Base-by-base conservation (phyloP, 2,113 vertebrate genomes). In the Lepidothrix coronata region DNA sequence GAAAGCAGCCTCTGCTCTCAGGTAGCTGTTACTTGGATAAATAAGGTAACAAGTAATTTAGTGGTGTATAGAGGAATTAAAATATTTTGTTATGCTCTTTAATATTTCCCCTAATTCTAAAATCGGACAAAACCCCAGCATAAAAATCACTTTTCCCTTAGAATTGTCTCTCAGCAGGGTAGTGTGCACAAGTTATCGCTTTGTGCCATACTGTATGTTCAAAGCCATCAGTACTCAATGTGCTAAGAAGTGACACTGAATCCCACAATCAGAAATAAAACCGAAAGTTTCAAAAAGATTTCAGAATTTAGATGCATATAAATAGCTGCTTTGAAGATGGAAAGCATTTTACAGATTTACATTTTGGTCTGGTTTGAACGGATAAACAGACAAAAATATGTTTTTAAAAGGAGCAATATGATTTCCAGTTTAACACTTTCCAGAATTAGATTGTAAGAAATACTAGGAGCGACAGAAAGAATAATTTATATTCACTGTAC, bases 311-410 rank as follows among this genome's bases (percentile, higher is more conserved):
- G 54, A 96, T 93, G 54, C 85, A 70, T 81, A 94, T 48, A 93
- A 94, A 70, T 20, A 78, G 57, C 75, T 83, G 41, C 93, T 97
- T 94, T 96, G 92, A 96, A 96, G 92, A 74, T 46, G 43, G 67
- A 74, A 77, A 78, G 30, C 58, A 74, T 93, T 93, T 88, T 72
- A 80, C 62, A 93, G 78, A 96, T 94, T 90, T 94, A 93, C 86
- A 94, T 96, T 92, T 93, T 83, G 57, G 88, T 78, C 93, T 91
- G 65, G 75, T 81, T 55, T 76, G 51, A 73, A 73, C 0, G 22
- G 84, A 89, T 94, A 94, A 93, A 95, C 74, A 94, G 86, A 74
- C n/a, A 55, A 89, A 94, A 91, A 63, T 37, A 52, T 10, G 52
- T 44, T 96, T 91, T 93, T 57, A 68, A 88, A 91, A 88, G 59